Evolutionary conservation across 2,888 invertebrate genomes (phyloP).

Genomic region (Rhaphigaster nebulosa): DNA sequence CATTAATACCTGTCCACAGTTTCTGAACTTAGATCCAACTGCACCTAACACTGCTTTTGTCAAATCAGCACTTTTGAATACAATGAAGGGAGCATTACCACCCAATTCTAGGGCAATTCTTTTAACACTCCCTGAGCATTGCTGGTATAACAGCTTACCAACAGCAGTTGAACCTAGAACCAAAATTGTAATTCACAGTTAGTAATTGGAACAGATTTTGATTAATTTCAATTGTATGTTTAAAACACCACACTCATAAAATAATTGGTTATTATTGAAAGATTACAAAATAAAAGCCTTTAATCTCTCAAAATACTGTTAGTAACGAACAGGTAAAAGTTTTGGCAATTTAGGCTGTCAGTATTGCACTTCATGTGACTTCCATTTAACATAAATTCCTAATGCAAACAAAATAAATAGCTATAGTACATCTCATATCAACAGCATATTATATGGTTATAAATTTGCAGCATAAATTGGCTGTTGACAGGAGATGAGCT

Average conservation of each 20-base stretch:
- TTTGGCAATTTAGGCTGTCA: not conserved
- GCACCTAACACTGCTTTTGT: conserved; percentile 88
- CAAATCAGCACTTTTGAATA: conserved; percentile 92
- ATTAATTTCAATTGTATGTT: not conserved
- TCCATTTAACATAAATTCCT: not conserved
- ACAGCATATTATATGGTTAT: not conserved
- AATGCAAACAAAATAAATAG: not conserved
- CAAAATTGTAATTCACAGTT: not conserved
- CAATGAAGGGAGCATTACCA: conserved; percentile 98
- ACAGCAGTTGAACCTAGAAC: conserved; percentile 81
- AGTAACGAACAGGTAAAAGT: not conserved
- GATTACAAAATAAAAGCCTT: not conserved
- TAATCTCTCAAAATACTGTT: not conserved
- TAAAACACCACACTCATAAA: not conserved
- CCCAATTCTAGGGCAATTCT: conserved; percentile 94
- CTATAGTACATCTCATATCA: no score
- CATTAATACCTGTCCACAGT: conserved; percentile 81
- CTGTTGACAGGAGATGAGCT: no score
- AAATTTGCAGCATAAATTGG: no score
- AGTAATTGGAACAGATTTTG: not conserved
- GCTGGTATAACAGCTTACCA: conserved; percentile 88
- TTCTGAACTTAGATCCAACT: conserved; percentile 93
- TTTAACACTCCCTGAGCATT: conserved; percentile 90
- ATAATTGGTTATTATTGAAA: not conserved
- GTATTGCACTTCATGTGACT: not conserved